Percentiles rank a stretch among this genome's conserved stretches.
Evolutionary conservation across 2,113 vertebrate species (phyloP).

Genomic region (Cephalophus harveyi): DNA sequence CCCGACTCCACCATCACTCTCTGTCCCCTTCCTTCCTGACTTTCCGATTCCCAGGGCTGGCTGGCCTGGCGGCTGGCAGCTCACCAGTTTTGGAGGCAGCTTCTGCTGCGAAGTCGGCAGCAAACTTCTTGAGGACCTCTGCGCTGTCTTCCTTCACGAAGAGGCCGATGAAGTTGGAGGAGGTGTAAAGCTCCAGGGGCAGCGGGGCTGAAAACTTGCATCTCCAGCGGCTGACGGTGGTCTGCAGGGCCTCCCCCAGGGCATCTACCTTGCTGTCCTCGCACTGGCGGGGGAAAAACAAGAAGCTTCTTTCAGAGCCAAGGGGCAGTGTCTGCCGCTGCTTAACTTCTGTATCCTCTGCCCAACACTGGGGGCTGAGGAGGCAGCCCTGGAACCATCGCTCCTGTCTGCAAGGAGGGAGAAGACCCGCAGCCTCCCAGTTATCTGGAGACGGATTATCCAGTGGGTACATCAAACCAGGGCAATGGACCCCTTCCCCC

Average conservation of each 20-base stretch:
- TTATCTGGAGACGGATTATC: not conserved
- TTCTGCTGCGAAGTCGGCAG: slow-evolving; percentile 92
- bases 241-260: slow-evolving; percentile 90
- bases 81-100: slow-evolving; percentile 92
- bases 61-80: not conserved
- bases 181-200: slow-evolving; percentile 94
- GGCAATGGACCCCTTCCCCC: accelerated
- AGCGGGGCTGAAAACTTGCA: slow-evolving; percentile 91
- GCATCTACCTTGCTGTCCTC: slow-evolving; percentile 94
- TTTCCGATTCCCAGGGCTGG: not conserved
- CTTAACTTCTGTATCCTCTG: no score
- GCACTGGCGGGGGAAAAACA: slow-evolving; percentile 81
- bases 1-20: accelerated
- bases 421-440: not conserved
- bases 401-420: not conserved
- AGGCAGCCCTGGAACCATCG: not conserved
- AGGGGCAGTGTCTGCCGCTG: not conserved
- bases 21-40: not conserved
- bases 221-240: slow-evolving; percentile 90
- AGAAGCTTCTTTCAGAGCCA: not conserved
- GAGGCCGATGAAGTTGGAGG: slow-evolving; percentile 96
- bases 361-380: not conserved
- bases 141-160: slow-evolving; percentile 97
- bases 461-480: not conserved
- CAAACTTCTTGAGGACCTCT: slow-evolving; percentile 94